Base-by-base conservation (phyloP, 1,140 invertebrate species). In the Papilio machaon region DNA sequence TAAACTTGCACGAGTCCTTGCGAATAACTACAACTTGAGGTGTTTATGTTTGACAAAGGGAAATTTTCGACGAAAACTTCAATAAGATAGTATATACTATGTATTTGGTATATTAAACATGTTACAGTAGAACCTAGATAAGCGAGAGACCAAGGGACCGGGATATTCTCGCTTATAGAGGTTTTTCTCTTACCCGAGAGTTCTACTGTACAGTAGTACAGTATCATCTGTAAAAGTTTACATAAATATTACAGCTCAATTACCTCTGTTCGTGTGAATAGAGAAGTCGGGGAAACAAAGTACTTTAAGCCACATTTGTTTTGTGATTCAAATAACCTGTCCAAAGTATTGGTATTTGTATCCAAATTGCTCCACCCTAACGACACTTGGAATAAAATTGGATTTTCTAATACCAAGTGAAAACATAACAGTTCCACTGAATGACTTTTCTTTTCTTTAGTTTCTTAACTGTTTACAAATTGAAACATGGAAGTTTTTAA, bases 301-400 rank as follows among this genome's bases (percentile, higher is more conserved):
- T 7, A 38, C 11, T 70, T 70, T 70, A 70, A 70, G 30, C 30
- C 30, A 70, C 30, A 35, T 70, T 70, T 6, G 5, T 70, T 70
- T 70, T 70, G 11, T 70, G 38, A 70, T 70, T 70, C 64, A 70
- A 70, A 70, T 70, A 70, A 70, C 64, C 64, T 70, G 64, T 70
- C 64, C 30, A 70, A 70, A 70, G 64, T 70, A 70, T 70, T 70
- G 23, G 64, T 70, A 70, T 70, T 70, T 70, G 64, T 70, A 38
- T 35, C 30, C 64, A 70, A 70, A 70, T 70, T 70, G 64, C 64
- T 70, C 23, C 64, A 13, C 64, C 30, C 64, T 70, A 70, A 70
- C 64, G 64, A 70, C 64, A 70, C 64, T 70, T 70, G 30, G 64
- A 70, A 70, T 70, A 70, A 70, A 70, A 70, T 70, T 70, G 64